A percentile compares a stretch with the other conserved stretches of the same genome.
Evolutionary conservation across 2,888 invertebrate species (phyloP).

Genomic region (Zaprionus bogoriensis): DNA sequence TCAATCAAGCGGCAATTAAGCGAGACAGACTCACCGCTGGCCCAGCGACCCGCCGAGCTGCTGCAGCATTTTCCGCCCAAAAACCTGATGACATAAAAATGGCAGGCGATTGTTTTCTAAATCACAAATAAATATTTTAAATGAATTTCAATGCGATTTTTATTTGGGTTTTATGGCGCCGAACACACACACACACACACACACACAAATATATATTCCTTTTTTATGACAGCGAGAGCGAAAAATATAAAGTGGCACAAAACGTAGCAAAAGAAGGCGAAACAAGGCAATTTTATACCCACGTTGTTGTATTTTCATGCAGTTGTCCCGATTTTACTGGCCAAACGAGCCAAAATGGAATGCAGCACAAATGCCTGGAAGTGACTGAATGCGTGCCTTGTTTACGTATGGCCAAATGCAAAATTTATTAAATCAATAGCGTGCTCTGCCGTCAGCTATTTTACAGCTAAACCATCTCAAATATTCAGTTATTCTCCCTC

Average conservation of each 20-base stretch:
- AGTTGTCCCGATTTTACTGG: neutral
- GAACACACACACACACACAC: neutral
- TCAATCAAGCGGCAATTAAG: conserved; percentile 68
- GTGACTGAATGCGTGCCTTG: neutral
- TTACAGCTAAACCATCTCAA: too few relatives aligned
- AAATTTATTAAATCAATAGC: too few relatives aligned
- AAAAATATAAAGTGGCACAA: conserved; percentile 16
- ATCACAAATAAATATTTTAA: conserved; percentile 67
- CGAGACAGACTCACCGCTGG: conserved; percentile 17
- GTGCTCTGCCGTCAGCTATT: too few relatives aligned
- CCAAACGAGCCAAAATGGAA: neutral
- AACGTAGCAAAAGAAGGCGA: too few relatives aligned
- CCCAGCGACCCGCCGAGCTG: too few relatives aligned
- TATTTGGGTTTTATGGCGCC: conserved; percentile 31
- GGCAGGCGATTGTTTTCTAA: conserved; percentile 51
- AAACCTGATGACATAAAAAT: conserved; percentile 36
- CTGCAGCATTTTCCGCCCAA: conserved; percentile 3
- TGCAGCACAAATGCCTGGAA: neutral
- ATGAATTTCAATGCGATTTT: conserved; percentile 50
- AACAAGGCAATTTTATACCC: conserved; percentile 22
- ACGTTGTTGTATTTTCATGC: neutral
- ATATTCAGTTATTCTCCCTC: too few relatives aligned
- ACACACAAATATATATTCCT: conserved; percentile 5
- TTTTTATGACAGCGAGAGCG: conserved; percentile 12
- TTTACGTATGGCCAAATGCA: too few relatives aligned